Conservation (phyloP, 1,140 invertebrate genomes). For the Drosophila suzukii region DNA sequence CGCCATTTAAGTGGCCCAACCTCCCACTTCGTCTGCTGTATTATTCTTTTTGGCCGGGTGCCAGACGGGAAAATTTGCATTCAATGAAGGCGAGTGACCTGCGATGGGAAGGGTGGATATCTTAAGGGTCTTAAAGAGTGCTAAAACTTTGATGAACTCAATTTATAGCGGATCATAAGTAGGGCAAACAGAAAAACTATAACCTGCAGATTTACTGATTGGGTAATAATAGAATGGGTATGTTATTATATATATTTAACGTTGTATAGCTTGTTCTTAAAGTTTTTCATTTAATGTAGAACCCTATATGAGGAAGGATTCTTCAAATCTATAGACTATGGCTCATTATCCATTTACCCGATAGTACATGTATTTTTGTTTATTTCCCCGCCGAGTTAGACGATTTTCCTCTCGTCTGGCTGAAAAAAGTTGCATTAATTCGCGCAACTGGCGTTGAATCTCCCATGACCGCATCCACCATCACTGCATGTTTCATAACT, state of each 20-base stretch:
- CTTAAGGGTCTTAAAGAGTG: not conserved
- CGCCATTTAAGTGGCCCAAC: slow-evolving; percentile 52
- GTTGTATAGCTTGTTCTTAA: too few relatives aligned
- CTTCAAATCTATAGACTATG: not conserved
- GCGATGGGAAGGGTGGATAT: not conserved
- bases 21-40: slow-evolving; percentile 10
- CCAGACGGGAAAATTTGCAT: slow-evolving; percentile 57
- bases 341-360: not conserved
- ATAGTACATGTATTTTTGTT: not conserved
- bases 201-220: not conserved
- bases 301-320: too few relatives aligned
- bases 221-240: too few relatives aligned
- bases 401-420: not conserved
- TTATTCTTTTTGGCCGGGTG: slow-evolving; percentile 37
- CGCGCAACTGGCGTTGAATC: slow-evolving; percentile 32
- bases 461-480: slow-evolving; percentile 14
- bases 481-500: slow-evolving; percentile 54
- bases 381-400: not conserved
- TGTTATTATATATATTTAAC: too few relatives aligned
- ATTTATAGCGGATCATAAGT: not conserved
- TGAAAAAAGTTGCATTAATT: slow-evolving; percentile 5
- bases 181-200: not conserved
- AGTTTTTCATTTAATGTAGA: too few relatives aligned
- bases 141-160: not conserved
- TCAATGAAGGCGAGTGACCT: slow-evolving; percentile 6